Base-by-base conservation (phyloP, 2,888 invertebrate genomes). In the Drosophila hamatofila region DNA sequence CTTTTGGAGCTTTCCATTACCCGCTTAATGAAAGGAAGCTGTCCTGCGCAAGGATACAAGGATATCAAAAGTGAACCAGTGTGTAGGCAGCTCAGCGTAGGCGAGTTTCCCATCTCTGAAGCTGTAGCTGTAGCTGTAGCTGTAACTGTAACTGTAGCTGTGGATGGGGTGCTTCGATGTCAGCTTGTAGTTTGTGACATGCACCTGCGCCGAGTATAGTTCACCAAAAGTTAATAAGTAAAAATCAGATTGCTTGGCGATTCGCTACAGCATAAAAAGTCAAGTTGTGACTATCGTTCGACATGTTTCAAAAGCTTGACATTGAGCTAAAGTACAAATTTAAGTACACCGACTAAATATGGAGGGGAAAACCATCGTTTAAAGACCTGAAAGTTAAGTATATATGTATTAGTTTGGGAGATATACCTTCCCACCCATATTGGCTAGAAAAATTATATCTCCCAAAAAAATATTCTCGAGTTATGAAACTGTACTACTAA, bases 221-320 rank as follows among this genome's bases (percentile, higher is more conserved):
- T 78, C 70, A 74, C 48, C 75, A 54, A 77, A 78, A 78, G 77
- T 78, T 77, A 78, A 63, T 77, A 74, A 66, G 65, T 78, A 60
- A 46, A 60, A 48, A 54, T 55, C 57, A 75, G 55, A 59, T 58
- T 39, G 57, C 58, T 65, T 9, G 41, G 59, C 49, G 27, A 71
- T 66, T 60, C 60, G 41, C 49, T 44, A 33, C 16, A 48, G 35
- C 46, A 64, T 39, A 41, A 64, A 75, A 64, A 55, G 52, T 23
- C 3, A 49, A 52, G 37, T 69, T 56, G 49, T n/a, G 16, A 42
- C 59, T 56, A 11, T 33, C 25, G 30, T 44, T 54, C 54, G 42
- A 55, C 54, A 37, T 48, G 21, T 58, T 37, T 9, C 44, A 18
- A 49, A 21, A 46, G 42, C 41, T 63, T 51, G 55, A 66, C 74